Evolutionary conservation across 2,113 vertebrate species (phyloP), one percentile per base, ranked within the genome.

Genomic region (Daphoenositta chrysoptera): DNA sequence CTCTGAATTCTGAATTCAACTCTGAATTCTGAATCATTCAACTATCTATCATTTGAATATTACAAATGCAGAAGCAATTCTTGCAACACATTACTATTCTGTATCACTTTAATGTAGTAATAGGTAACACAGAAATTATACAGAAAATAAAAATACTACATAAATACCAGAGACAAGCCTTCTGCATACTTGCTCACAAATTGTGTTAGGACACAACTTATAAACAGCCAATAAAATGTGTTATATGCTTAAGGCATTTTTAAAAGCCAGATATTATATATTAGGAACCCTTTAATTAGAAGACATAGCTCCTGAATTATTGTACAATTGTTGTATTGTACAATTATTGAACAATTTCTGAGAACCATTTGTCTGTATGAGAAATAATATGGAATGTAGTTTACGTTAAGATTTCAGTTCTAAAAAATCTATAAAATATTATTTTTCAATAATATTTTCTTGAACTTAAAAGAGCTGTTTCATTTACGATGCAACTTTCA

Each of bases 11-110:
- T n/a, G n/a, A n/a, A n/a, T n/a, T n/a, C n/a, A n/a, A n/a, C n/a
- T n/a, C n/a, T n/a, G n/a, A n/a, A n/a, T n/a, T n/a, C n/a, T n/a
- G n/a, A n/a, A 24, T 53, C 22, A 61, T 19, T 47, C 16, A 68
- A 39, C 23, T 42, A 70, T 5, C 18, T 13, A 71, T 8, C 22
- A 84, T 31, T 20, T 75, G 21, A 93, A 26, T 30, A 47, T 16
- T 44, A 54, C 20, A 86, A 77, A 92, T 3, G 1, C 8, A 20
- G n/a, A 77, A 63, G 9, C 1, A 13, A 87, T 47, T 70, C 66
- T 65, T 27, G 19, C 0, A 5, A 50, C 14, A 37, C 0, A 0
- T 18, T 60, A 48, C 9, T 47, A 35, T 9, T 42, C 10, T 65
- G 11, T 21, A 44, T 23, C 10, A 26, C 42, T 68, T 58, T 13